Evolutionary conservation across 35 echinoderm and acorn worm genomes (phyloP).

Genomic region (Acanthaster planci): DNA sequence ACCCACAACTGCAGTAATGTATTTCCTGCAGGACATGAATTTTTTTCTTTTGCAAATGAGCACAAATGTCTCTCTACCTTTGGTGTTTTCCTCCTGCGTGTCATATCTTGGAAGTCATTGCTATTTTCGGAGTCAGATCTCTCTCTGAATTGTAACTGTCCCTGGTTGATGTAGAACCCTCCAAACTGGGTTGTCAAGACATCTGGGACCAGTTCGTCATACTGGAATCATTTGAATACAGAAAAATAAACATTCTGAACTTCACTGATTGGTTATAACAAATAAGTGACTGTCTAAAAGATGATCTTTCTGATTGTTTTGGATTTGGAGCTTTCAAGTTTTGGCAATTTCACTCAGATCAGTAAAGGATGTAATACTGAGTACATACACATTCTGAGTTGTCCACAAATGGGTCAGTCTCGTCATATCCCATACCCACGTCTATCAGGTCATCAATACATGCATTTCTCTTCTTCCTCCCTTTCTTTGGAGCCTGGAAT

Average conservation of each 20-base stretch:
- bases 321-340: too few relatives aligned
- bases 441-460: slow-evolving; percentile 82
- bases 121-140: slow-evolving; percentile 82
- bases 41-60: too few relatives aligned
- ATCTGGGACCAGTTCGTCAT: slow-evolving; percentile 93
- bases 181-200: slow-evolving; percentile 90
- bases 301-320: too few relatives aligned
- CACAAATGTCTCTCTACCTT: slow-evolving; percentile 70
- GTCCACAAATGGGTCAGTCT: slow-evolving; percentile 94
- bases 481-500: slow-evolving; percentile 60
- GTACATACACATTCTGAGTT: slow-evolving; percentile 96
- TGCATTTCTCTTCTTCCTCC: slow-evolving; percentile 78
- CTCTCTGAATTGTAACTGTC: slow-evolving; percentile 87
- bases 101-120: slow-evolving; percentile 63
- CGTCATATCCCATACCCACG: slow-evolving; percentile 90
- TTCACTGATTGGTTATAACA: too few relatives aligned
- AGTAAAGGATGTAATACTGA: too few relatives aligned
- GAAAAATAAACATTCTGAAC: neutral
- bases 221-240: slow-evolving; percentile 67
- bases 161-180: slow-evolving; percentile 98
- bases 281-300: too few relatives aligned
- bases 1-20: too few relatives aligned
- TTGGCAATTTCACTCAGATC: too few relatives aligned
- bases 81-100: slow-evolving; percentile 62
- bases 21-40: too few relatives aligned